Percentiles rank a stretch among this genome's conserved stretches.
These are phyloP conservation scores for Lathamus discolor DNA, from an alignment of 2,113 vertebrate species.

Conservation along the genomic window DNA sequence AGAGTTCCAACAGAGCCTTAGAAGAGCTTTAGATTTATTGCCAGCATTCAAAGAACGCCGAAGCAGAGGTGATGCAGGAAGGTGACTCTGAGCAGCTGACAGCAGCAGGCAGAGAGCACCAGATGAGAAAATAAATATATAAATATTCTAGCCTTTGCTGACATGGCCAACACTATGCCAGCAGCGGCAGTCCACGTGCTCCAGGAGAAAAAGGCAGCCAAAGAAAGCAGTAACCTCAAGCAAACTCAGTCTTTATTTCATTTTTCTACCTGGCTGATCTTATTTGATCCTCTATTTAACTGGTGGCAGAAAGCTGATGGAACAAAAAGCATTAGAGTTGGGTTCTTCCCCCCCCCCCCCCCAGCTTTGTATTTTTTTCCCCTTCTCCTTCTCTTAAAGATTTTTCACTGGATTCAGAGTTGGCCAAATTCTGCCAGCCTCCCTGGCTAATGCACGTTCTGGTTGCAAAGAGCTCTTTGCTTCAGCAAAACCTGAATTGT, in stretches of 20 bases:
- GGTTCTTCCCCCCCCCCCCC: neutral
- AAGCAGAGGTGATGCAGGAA: rapidly evolving
- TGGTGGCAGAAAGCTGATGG: neutral
- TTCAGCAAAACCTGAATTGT: neutral
- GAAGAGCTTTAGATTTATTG: neutral
- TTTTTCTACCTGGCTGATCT: neutral
- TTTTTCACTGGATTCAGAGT: neutral
- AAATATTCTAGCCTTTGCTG: neutral
- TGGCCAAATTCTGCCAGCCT: neutral
- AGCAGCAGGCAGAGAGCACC: neutral
- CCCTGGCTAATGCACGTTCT: neutral
- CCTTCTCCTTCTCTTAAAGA: neutral
- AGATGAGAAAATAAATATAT: neutral
- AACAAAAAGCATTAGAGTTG: neutral
- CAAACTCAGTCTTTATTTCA: neutral
- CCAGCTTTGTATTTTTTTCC: neutral
- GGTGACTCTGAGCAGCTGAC: neutral
- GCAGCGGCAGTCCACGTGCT: rapidly evolving
- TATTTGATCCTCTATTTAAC: neutral
- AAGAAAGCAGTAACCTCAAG: neutral
- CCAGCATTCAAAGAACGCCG: rapidly evolving
- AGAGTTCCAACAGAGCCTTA: neutral
- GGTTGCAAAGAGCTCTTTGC: neutral
- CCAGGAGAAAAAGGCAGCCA: neutral
- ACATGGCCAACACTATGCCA: neutral